These are phyloP conservation scores for Mnemiopsis leidyi DNA, from an alignment of 37 sponge, comb jelly and placozoan genomes.

Conservation along the genomic window DNA sequence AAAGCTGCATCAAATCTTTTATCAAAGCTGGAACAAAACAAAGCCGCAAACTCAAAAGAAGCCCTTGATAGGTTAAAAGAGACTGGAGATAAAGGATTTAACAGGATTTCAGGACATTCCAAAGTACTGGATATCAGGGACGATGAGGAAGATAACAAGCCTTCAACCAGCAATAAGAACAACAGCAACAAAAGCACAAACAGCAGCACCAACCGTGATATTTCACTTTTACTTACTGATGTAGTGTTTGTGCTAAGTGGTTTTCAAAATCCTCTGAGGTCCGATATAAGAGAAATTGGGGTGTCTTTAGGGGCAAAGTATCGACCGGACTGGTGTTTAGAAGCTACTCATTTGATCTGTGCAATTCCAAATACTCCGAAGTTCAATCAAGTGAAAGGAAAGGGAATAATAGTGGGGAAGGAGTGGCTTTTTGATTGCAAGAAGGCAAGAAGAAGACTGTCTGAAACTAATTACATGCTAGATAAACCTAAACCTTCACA, in stretches of 20 bases:
- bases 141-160: neutral
- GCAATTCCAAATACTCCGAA: conserved; percentile 46
- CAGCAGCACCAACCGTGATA: neutral
- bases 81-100: neutral
- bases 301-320: conserved; percentile 37
- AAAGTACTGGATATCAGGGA: neutral
- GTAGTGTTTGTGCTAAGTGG: conserved; percentile 62
- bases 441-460: neutral
- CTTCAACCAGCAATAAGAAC: neutral
- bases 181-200: neutral
- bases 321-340: conserved; percentile 20
- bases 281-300: conserved; percentile 36
- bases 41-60: neutral
- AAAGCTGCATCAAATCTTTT: neutral
- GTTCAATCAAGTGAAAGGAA: conserved; percentile 55
- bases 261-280: conserved; percentile 47
- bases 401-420: conserved; percentile 25
- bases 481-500: neutral
- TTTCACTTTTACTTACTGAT: neutral
- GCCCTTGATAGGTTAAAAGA: conserved; percentile 13
- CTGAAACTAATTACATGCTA: conserved; percentile 16
- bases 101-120: neutral
- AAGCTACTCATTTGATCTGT: conserved; percentile 42
- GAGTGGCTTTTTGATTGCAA: conserved; percentile 60
- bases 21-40: neutral